Conservation (phyloP, 2,797 vertebrate species). For the Sebastiscus tertius region DNA sequence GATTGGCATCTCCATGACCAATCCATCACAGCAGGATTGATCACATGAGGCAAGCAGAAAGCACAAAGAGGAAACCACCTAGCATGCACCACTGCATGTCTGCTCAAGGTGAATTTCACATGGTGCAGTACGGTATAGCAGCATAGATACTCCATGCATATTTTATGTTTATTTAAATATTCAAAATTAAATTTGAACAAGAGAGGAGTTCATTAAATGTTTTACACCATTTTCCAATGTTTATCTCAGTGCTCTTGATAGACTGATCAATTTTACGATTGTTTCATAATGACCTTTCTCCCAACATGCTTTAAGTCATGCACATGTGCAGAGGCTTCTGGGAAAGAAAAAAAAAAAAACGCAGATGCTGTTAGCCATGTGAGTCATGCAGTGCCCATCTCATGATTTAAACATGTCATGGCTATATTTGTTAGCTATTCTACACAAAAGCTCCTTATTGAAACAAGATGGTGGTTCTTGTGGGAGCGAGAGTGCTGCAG, state of each 20-base stretch:
- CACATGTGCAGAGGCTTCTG: conserved; percentile 1
- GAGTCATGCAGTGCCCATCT: conserved; percentile 33
- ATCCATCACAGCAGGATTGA: conserved; percentile 57
- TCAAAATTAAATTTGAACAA: neutral
- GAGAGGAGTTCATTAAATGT: neutral
- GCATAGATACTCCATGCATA: neutral
- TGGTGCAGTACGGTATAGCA: neutral
- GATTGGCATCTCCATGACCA: conserved; percentile 53
- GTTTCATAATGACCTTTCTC: neutral
- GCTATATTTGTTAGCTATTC: conserved; percentile 50
- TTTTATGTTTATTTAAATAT: neutral
- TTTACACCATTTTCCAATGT: neutral
- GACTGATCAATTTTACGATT: neutral
- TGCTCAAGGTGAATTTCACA: conserved; percentile 27
- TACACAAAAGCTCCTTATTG: conserved; percentile 18
- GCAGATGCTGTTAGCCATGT: conserved; percentile 7
- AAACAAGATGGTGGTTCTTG: neutral
- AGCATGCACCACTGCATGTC: conserved; percentile 37
- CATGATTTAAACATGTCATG: conserved; percentile 67
- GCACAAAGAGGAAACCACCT: conserved; percentile 12
- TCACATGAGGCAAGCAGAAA: conserved; percentile 33
- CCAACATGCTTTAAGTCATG: neutral
- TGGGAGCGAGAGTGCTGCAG: neutral
- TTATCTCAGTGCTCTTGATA: neutral
- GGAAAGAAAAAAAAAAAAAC: neutral